Conservation (phyloP, 2,113 vertebrate species). For the Oreotrochilus melanogaster region DNA sequence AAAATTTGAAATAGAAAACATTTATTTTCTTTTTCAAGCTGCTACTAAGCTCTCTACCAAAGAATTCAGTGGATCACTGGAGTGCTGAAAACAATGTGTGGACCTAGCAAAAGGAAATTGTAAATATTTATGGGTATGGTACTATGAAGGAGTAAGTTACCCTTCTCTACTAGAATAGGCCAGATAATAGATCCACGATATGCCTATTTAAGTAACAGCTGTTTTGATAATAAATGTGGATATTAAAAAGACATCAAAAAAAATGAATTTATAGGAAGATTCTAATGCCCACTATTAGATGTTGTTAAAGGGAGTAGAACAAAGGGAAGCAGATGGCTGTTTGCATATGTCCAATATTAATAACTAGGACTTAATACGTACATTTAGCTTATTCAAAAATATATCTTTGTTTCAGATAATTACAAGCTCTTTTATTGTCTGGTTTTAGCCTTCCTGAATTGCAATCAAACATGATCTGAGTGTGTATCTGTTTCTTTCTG, state of each 20-base stretch:
- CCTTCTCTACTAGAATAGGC: not conserved
- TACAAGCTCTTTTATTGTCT: not conserved
- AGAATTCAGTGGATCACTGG: not conserved
- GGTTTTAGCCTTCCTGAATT: not conserved
- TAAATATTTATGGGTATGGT: not conserved
- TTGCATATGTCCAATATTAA: not conserved
- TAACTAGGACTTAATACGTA: not conserved
- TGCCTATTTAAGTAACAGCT: not conserved
- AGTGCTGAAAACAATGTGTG: not conserved
- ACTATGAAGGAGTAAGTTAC: not conserved
- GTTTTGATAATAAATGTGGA: not conserved
- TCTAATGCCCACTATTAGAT: not conserved
- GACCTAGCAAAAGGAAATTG: not conserved
- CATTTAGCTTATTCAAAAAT: not conserved
- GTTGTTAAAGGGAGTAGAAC: not conserved
- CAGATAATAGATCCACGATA: not conserved
- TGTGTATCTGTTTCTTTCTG: not conserved
- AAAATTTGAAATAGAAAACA: not conserved
- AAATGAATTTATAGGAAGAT: not conserved
- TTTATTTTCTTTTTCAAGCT: not conserved
- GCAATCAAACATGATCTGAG: not conserved
- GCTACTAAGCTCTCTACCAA: not conserved
- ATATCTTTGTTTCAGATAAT: not conserved
- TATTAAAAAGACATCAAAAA: not conserved
- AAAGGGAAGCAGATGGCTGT: not conserved